These are phyloP conservation scores for Augochlorella aurata DNA, from an alignment of 2,888 invertebrate genomes.

Conservation along the genomic window DNA sequence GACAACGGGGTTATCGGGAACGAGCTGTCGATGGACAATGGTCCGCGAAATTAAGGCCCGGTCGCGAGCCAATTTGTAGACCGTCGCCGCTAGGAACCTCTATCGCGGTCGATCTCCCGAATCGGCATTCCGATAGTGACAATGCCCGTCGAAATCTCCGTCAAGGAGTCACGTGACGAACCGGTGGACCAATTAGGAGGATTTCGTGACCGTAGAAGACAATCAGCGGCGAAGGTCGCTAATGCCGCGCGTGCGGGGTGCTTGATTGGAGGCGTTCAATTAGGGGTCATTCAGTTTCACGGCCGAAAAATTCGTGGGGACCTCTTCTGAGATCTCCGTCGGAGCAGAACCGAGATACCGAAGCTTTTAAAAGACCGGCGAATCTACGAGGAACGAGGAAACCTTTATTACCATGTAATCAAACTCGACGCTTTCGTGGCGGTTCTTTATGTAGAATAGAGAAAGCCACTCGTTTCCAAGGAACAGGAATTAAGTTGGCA, in stretches of 20 bases:
- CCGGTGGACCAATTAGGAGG: not conserved
- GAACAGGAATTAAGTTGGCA: too few species aligned
- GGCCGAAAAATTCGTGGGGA: not conserved
- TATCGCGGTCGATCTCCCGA: conserved; percentile 24
- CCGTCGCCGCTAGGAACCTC: not conserved
- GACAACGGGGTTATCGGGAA: conserved; percentile 26
- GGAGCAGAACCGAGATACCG: too few species aligned
- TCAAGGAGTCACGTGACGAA: not conserved
- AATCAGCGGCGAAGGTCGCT: not conserved
- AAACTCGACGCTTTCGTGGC: too few species aligned
- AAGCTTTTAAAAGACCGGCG: too few species aligned
- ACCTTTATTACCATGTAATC: too few species aligned
- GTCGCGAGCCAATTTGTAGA: conserved; percentile 38
- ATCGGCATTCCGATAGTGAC: not conserved
- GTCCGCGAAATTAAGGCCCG: conserved; percentile 47
- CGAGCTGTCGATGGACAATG: conserved; percentile 34
- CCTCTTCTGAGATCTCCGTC: too few species aligned
- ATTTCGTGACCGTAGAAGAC: not conserved
- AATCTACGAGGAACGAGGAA: too few species aligned
- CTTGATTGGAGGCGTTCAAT: not conserved
- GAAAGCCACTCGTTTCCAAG: too few species aligned
- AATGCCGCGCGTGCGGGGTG: not conserved
- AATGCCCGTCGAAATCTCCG: not conserved
- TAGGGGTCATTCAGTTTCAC: not conserved
- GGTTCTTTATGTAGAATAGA: too few species aligned